Evolutionary conservation across 1,140 invertebrate species (phyloP).

Genomic region (Ostrea denselamellosa): DNA sequence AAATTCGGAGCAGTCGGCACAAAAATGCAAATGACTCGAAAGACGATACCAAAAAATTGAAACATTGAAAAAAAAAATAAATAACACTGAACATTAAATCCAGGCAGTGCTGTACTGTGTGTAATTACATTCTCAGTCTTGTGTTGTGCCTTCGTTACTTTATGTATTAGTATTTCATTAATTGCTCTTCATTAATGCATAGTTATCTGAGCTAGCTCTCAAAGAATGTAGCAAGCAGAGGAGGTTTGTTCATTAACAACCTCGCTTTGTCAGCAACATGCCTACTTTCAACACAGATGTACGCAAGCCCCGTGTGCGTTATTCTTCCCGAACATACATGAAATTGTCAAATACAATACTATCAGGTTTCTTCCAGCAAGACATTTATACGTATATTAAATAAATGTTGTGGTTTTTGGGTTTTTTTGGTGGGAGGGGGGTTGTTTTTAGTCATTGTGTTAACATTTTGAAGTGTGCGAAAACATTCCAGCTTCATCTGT

Average conservation of each 20-base stretch:
- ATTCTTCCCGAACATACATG: neutral
- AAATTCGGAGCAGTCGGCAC: neutral
- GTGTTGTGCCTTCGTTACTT: too few relatives aligned
- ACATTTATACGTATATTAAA: too few relatives aligned
- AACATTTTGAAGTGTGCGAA: too few relatives aligned
- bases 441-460: too few relatives aligned
- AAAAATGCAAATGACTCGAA: neutral
- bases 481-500: too few relatives aligned
- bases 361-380: too few relatives aligned
- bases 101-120: too few relatives aligned
- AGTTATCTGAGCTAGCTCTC: neutral
- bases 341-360: neutral
- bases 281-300: neutral
- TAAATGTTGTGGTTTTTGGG: too few relatives aligned
- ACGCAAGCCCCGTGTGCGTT: neutral
- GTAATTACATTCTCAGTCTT: too few relatives aligned
- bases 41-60: conserved; percentile 6
- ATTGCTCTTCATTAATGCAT: conserved; percentile 17
- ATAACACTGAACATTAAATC: neutral
- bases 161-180: neutral
- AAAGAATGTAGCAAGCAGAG: neutral
- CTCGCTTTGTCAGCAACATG: neutral
- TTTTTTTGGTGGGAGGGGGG: too few relatives aligned
- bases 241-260: neutral
- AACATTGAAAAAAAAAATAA: neutral